Evolutionary conservation across 2,113 vertebrate species (phyloP), one percentile per base, ranked within the genome.

Genomic region (Sclerurus mexicanus): DNA sequence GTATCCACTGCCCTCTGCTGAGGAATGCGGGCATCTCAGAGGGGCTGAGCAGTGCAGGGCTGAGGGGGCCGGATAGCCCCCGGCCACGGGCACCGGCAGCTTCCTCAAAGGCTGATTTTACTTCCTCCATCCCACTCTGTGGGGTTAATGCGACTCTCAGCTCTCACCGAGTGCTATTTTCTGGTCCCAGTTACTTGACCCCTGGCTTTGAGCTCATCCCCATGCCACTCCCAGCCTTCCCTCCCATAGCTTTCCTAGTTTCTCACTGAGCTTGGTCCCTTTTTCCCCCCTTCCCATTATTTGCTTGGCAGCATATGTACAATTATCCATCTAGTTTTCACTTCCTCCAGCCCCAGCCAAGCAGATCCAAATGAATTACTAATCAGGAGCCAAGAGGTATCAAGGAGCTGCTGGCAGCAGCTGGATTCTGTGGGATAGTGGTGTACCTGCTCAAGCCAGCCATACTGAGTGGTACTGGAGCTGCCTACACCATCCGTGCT

Each of bases 1-100:
- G 90, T 62, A 89, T 55, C 78, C 90, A 78, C 77, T 85, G 93
- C 95, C 96, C 95, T 94, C 90, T 95, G 94, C 90, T 85, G 95
- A 91, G 87, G 62, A 87, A 22, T 0, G 14, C 30, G 9, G 81
- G 92, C 85, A 55, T 82, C 85, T 94, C 90, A 78, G 21, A 35
- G 27, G 56, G 62, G 46, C 55, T 50, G 58, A 66, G 81, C 50
- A 21, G 6, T 49, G 77, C 14, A 3, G 52, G 47, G 68, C 33
- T 50, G 35, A 20, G 39, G 55, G 22, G 15, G 22, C 62, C 12
- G 7, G 14, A 5, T 12, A 44, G 56, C 5, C 31, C 4, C 49
- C 0, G 4, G 44, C 28, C 62, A 2, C 12, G 6, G 30, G 6
- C 25, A 13, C 30, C 1, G 4, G 39, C 79, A n/a, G 40, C 22